These are phyloP conservation scores for Chiloscyllium punctatum DNA, from an alignment of 2,797 vertebrate genomes.

Conservation along the genomic window DNA sequence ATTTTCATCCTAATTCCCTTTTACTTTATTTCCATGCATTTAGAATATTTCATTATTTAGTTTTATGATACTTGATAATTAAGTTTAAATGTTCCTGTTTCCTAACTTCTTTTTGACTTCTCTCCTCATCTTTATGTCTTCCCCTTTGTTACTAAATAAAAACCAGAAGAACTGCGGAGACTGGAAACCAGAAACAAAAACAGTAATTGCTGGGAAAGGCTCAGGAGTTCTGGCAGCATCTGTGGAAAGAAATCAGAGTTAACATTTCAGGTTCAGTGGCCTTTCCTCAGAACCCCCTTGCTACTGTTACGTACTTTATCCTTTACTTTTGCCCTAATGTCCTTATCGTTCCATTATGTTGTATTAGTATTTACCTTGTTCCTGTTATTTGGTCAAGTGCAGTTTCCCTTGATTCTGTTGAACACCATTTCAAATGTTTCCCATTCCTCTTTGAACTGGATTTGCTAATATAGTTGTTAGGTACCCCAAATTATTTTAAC, in stretches of 20 bases:
- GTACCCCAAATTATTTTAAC: neutral
- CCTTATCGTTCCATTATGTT: neutral
- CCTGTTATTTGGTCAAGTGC: neutral
- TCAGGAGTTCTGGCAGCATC: no score
- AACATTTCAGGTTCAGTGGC: no score
- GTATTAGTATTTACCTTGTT: neutral
- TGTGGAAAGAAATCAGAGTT: no score
- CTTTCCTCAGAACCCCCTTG: neutral
- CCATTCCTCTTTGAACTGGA: neutral
- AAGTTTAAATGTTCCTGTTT: neutral
- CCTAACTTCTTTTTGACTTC: neutral
- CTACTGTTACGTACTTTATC: neutral
- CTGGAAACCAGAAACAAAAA: no score
- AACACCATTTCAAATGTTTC: neutral
- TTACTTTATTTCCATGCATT: no score
- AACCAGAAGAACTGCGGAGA: no score
- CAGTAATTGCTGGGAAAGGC: no score
- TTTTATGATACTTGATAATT: neutral
- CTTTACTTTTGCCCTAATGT: neutral
- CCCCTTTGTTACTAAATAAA: neutral
- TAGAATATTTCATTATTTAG: no score
- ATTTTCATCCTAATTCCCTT: no score
- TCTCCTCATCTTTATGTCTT: neutral
- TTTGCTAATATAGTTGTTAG: neutral
- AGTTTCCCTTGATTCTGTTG: neutral